Evolutionary conservation across 2,113 vertebrate species (phyloP).

Genomic region (Hippocampus zosterae): DNA sequence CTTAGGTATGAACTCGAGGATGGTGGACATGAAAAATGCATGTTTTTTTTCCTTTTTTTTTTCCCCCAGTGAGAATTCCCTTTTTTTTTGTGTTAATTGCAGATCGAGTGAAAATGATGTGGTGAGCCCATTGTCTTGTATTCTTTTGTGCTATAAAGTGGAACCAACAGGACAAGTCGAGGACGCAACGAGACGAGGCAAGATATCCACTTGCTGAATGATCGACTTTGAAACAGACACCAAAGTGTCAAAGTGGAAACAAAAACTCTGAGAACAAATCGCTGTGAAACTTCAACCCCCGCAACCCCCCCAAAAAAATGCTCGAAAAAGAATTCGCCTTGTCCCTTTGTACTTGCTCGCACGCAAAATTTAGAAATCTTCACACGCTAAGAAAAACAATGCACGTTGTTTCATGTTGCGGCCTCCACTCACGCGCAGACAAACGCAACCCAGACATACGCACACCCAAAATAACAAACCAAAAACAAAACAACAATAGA

Average conservation of each 20-base stretch:
- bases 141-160: slow-evolving; percentile 69
- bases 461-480: slow-evolving; percentile 19
- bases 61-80: slow-evolving; percentile 39
- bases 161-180: slow-evolving; percentile 65
- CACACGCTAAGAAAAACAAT: slow-evolving; percentile 37
- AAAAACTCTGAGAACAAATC: background rate
- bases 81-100: slow-evolving; percentile 52
- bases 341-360: slow-evolving; percentile 11
- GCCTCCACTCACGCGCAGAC: slow-evolving; percentile 23
- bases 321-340: slow-evolving; percentile 6
- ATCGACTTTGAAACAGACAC: slow-evolving; percentile 25
- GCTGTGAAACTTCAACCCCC: background rate
- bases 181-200: slow-evolving; percentile 66
- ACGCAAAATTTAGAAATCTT: slow-evolving; percentile 32
- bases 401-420: slow-evolving; percentile 15
- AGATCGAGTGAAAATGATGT: slow-evolving; percentile 46
- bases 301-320: slow-evolving; percentile 8
- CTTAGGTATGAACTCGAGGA: slow-evolving; percentile 34
- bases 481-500: slow-evolving; percentile 12
- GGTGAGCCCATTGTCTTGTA: slow-evolving; percentile 51
- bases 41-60: slow-evolving; percentile 18
- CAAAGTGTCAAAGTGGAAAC: slow-evolving; percentile 27
- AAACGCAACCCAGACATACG: slow-evolving; percentile 30
- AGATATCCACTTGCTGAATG: slow-evolving; percentile 55
- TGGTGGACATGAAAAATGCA: slow-evolving; percentile 46